A percentile compares a stretch with the other conserved stretches of the same genome.
Evolutionary conservation across 2,797 vertebrate species (phyloP).

Genomic region (Cyclura pinguis): DNA sequence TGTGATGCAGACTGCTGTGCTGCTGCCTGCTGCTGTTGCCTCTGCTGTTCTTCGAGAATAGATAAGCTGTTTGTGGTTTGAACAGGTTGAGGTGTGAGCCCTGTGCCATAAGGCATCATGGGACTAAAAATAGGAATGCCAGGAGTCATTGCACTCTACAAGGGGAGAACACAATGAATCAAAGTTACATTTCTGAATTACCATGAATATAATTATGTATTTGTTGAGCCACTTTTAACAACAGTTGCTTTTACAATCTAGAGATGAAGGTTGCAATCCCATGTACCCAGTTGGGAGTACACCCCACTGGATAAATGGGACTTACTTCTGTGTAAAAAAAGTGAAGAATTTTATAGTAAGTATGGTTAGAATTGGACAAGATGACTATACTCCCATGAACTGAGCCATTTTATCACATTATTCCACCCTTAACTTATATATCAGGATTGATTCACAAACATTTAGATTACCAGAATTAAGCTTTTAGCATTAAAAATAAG

Average conservation of each 20-base stretch:
- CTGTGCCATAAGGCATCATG: conserved; percentile 98
- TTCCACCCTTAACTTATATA: not conserved
- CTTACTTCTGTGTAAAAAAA: not conserved
- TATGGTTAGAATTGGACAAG: too few species aligned
- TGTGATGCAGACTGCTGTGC: conserved; percentile 80
- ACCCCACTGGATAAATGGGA: not conserved
- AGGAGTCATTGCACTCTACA: conserved; percentile 95
- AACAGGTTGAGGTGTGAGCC: conserved; percentile 96
- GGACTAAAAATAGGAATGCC: conserved; percentile 95
- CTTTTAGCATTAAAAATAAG: not conserved
- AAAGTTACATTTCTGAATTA: not conserved
- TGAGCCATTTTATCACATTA: not conserved
- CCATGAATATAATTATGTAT: not conserved
- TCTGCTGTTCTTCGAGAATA: conserved; percentile 94
- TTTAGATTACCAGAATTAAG: not conserved
- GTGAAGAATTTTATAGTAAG: too few species aligned
- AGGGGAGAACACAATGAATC: not conserved
- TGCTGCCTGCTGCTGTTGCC: conserved; percentile 85
- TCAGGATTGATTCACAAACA: not conserved
- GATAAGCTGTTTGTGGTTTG: conserved; percentile 94
- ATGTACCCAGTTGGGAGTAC: not conserved
- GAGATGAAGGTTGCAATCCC: fast-evolving
- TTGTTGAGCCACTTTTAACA: not conserved
- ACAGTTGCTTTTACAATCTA: not conserved
- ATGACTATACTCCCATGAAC: not conserved